Evolutionary conservation across 2,797 vertebrate genomes (phyloP), one percentile per base, ranked within the genome.

Genomic region (Sebastiscus tertius): DNA sequence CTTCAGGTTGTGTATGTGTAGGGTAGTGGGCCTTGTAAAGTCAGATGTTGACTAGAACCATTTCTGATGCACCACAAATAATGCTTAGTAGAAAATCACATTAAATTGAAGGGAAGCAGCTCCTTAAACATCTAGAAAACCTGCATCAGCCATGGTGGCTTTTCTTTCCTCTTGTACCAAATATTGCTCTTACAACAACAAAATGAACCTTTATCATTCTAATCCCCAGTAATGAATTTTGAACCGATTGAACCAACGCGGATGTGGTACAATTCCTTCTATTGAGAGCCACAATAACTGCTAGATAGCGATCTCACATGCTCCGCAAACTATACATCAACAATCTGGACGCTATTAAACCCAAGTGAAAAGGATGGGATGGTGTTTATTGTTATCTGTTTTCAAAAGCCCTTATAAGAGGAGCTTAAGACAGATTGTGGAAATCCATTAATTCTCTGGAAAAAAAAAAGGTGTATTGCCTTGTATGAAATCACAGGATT

Each of bases 381-480:
- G 94, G 96, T 96, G 95, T 96, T 96, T 93, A 96, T 92, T 94
- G 95, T 92, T 95, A 97, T 98, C 95, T 93, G 94, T 94, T 94
- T 95, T 96, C 96, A 95, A 96, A 97, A 96, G 92, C 88, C 94
- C 88, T 94, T 96, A 96, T 96, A 96, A 95, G 94, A 95, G 94
- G 94, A 94, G 96, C 96, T 97, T 97, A 97, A 96, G 95, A 96
- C 92, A 94, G 95, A 95, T 96, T 96, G 95, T 94, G 94, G 95
- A 98, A 99, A 99, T 98, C 98, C 97, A 95, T 95, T 99, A 99
- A 99, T 99, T 98, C 98, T 95, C 95, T 95, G 60, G 8, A 94
- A 89, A 39, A 89, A 2, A 97, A 96, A 94, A 93, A 94, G 96
- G 93, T 96, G 96, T 97, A 96, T 96, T 93, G 94, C 96, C 93